Evolutionary conservation across 2,888 invertebrate species (phyloP), one percentile per base, ranked within the genome.

Genomic region (Pilophorus perplexus): DNA sequence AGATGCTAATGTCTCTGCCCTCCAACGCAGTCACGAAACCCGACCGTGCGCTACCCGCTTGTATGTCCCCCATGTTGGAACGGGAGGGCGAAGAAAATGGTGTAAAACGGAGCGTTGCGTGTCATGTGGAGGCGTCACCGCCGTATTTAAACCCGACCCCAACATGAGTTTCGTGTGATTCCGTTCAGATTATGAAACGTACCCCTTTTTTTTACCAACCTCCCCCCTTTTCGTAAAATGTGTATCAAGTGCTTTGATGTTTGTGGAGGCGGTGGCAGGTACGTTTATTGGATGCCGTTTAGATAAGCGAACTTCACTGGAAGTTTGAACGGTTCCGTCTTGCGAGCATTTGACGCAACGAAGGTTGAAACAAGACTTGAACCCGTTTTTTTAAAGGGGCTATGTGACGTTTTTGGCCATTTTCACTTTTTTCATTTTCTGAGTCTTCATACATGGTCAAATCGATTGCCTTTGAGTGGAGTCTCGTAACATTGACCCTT

Each of bases 11-110:
- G 44, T 28, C n/a, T 22, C 10, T 23, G 14, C 20, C 46, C 62
- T 25, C 46, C 62, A 46, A 46, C 48, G 62, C 62, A 62, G 62
- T 62, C 62, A 62, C 62, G 62, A 62, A 62, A 62, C 14, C 46
- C 62, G 62, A 33, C 62, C 62, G 44, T 46, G 62, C 28, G 62
- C 33, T 55, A 55, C 55, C 38, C 33, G 55, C n/a, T 18, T 14
- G 10, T n/a, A 6, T 42, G 42, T 42, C 14, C 42, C 42, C 52
- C 27, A 14, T 6, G 25, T 22, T 18, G n/a, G 22, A 22, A 48
- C 48, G 5, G 10, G 48, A 48, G 48, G 18, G 20, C 6, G 22
- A 48, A 18, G 4, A 18, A 18, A 18, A 18, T n/a, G n/a, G n/a
- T n/a, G 20, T 18, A 48, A 33, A 33, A 33, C 8, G 12, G 33